These are phyloP conservation scores for Chrysocyon brachyurus DNA, from an alignment of 2,797 vertebrate species.

Conservation along the genomic window DNA sequence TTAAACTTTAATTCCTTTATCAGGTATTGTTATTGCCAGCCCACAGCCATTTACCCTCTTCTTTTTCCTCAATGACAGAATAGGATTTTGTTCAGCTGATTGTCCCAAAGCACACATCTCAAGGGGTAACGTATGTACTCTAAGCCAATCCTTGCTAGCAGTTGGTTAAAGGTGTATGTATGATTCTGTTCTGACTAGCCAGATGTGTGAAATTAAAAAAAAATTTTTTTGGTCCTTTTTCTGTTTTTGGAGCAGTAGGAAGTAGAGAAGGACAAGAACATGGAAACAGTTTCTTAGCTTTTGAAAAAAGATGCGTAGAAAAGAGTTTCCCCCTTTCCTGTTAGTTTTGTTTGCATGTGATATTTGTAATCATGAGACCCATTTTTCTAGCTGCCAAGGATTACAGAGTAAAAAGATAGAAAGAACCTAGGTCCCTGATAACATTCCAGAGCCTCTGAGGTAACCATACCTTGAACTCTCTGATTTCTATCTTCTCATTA, in stretches of 20 bases:
- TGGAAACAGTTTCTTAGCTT: not conserved
- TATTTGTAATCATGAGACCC: not conserved
- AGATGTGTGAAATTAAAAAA: not conserved
- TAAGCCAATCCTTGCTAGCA: not conserved
- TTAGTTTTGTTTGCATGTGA: not conserved
- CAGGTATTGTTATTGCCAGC: not conserved
- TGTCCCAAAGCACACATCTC: not conserved
- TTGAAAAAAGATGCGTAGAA: not conserved
- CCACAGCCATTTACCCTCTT: not conserved
- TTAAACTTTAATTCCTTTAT: constrained; percentile 34
- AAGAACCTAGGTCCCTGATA: not conserved
- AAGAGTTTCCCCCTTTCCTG: not conserved
- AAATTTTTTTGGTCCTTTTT: not conserved
- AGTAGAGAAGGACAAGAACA: not conserved
- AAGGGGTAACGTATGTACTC: not conserved
- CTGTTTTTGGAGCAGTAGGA: not conserved
- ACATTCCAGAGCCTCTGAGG: not conserved
- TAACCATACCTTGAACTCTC: not conserved
- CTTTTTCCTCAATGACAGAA: not conserved
- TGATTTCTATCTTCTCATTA: constrained; percentile 8
- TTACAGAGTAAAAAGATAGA: not conserved
- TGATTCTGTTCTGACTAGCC: not conserved
- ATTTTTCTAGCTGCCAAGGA: not conserved
- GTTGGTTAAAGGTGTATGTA: not conserved
- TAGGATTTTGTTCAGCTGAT: not conserved